Base-by-base conservation (phyloP, 2,888 invertebrate species). In the Megalurothrips usitatus region DNA sequence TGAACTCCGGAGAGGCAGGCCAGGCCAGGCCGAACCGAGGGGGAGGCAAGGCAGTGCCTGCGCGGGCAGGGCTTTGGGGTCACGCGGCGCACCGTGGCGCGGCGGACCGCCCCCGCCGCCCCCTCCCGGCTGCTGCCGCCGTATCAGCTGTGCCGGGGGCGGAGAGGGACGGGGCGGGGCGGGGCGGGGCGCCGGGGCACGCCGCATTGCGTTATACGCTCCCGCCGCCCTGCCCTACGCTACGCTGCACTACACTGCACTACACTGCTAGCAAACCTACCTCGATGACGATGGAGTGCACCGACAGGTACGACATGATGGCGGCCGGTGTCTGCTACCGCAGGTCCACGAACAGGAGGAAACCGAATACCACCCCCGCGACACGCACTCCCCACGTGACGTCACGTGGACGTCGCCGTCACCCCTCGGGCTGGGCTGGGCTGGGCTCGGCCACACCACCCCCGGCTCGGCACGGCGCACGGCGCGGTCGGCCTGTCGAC, bases 271-370 rank as follows among this genome's bases (percentile, higher is more conserved):
- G 14, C 4, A 52, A 12, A n/a, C 68, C 23, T 68, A 68, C 68
- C 68, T 68, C 68, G 68, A 68, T 68, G 68, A 23, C 68, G 68
- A 68, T 68, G 23, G 68, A 68, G 68, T 68, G 68, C 68, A 68
- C 68, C 68, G 68, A 68, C 23, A 68, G 23, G 68, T 68, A 68
- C 68, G 68, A 68, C 68, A 68, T 68, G 68, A 23, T 68, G 68
- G 68, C 68, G 68, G 68, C 68, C 6, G 52, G 52, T 43, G 34
- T 6, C n/a, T 10, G 58, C 58, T 58, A 23, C 23, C 3, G 34
- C 34, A 43, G 68, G 68, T 68, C 9, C 23, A 9, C 68, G 68
- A 43, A 11, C 68, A 23, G 9, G 23, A n/a, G 68, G 23, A 68
- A n/a, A 68, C 68, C 6, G 23, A 23, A 43, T 43, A 43, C 2